Evolutionary conservation across 2,113 vertebrate species (phyloP), one percentile per base, ranked within the genome.

Genomic region (Uria lomvia): DNA sequence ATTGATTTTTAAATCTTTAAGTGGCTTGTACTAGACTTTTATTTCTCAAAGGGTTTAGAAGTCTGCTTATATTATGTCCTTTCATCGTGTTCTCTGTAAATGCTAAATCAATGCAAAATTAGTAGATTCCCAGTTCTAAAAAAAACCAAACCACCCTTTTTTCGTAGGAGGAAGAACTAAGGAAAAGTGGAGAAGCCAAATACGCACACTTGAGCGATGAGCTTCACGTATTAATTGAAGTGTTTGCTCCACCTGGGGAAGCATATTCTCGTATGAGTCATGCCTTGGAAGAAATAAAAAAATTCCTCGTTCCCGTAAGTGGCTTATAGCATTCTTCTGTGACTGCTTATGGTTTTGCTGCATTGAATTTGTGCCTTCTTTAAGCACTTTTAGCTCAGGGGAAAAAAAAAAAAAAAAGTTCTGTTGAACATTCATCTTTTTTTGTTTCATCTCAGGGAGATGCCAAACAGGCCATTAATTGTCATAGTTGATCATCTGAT

Each of bases 231-330:
- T 98, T 99, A 98, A 99, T 99, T 98, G 99, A 99, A 98, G 99
- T 99, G 94, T 99, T 99, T 94, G 99, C 99, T 96, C 99, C 99
- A 88, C 99, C 99, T 67, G 99, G 99, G 94, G 99, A 99, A 97
- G 99, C 99, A 9, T 99, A 99, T 98, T 99, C 99, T 97, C 99
- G 99, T 43, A 99, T 99, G 99, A 99, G 99, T 98, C 99, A 99
- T 88, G 99, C 99, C 81, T 97, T 99, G 98, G 99, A 99, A 98
- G 99, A 99, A 97, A 99, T 99, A 62, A 99, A 99, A 97, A 99
- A 99, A 98, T 99, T 99, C 97, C 98, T 99, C 71, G 99, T 99
- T 98, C 99, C 99, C 56, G 99, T 99, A 99, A 99, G 99, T 99
- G 96, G 20, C 65, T 94, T 88, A 60, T 70, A 94, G 45, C 12